Conservation (phyloP, 1,140 invertebrate genomes). For the Capitella teleta region DNA sequence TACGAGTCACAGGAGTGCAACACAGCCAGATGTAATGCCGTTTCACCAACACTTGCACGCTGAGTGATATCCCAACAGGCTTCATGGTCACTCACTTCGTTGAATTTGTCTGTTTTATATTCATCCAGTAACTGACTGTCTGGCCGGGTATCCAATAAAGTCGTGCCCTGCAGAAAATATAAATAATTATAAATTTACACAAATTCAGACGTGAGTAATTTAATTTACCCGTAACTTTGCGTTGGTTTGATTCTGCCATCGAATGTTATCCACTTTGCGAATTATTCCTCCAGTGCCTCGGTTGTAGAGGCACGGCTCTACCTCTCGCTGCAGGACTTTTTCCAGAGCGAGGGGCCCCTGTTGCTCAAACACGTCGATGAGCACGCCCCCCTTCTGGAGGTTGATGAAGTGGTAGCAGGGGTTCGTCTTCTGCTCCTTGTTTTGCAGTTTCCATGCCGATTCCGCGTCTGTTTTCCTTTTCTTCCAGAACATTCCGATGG, state of each 20-base stretch:
- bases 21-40: conserved; percentile 82
- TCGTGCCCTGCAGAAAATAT: background rate
- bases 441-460: conserved; percentile 45
- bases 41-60: conserved; percentile 86
- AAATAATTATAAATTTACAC: background rate
- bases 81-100: conserved; percentile 28
- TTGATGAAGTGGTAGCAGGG: conserved; percentile 44
- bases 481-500: conserved; percentile 5
- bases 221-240: conserved; percentile 44
- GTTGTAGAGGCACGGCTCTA: conserved; percentile 77
- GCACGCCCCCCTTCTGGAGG: conserved; percentile 46
- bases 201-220: background rate
- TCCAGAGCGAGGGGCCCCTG: conserved; percentile 63
- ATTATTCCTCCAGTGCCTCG: conserved; percentile 76
- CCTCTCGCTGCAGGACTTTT: conserved; percentile 74
- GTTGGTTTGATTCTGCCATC: conserved; percentile 71
- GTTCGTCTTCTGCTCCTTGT: conserved; percentile 42
- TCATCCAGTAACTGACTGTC: conserved; percentile 21
- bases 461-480: conserved; percentile 24
- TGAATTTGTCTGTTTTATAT: conserved; percentile 20
- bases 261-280: conserved; percentile 76
- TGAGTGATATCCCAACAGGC: conserved; percentile 97
- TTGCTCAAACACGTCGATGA: conserved; percentile 60
- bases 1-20: conserved; percentile 90
- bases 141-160: conserved; percentile 13